Conservation (phyloP, 2,797 vertebrate species). For the Cyprinodon diabolis region DNA sequence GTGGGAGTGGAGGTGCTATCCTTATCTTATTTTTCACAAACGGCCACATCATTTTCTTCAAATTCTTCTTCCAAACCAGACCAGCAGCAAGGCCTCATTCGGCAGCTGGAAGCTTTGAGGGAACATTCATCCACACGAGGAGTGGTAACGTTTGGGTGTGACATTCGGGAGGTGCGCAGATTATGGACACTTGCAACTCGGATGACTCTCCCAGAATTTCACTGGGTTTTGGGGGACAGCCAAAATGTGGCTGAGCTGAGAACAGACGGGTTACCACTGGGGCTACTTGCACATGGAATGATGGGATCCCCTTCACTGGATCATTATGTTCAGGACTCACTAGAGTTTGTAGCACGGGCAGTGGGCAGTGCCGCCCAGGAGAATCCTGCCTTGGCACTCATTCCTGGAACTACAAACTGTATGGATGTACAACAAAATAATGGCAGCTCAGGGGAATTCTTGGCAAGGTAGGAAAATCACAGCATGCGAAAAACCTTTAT, state of each 20-base stretch:
- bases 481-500: conserved; percentile 6
- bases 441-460: conserved; percentile 90
- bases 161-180: conserved; percentile 87
- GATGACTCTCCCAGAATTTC: conserved; percentile 85
- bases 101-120: conserved; percentile 85
- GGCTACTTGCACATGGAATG: conserved; percentile 92
- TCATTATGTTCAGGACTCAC: conserved; percentile 92
- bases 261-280: conserved; percentile 92
- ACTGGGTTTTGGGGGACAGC: conserved; percentile 95
- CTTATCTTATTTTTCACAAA: conserved; percentile 42
- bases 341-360: conserved; percentile 91
- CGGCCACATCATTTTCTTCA: conserved; percentile 44
- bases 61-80: conserved; percentile 57
- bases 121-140: conserved; percentile 84
- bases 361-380: conserved; percentile 89
- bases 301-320: conserved; percentile 89
- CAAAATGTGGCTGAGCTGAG: conserved; percentile 93
- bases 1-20: conserved; percentile 59
- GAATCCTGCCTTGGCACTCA: conserved; percentile 89
- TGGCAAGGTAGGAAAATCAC: conserved; percentile 87
- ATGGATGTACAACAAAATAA: conserved; percentile 86
- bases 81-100: conserved; percentile 81
- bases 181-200: conserved; percentile 84
- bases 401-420: conserved; percentile 95
- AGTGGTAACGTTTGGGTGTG: conserved; percentile 93